phyloP scores from a whole-genome alignment of 2,113 vertebrate species.

The Sminthopsis crassicaudata region DNA sequence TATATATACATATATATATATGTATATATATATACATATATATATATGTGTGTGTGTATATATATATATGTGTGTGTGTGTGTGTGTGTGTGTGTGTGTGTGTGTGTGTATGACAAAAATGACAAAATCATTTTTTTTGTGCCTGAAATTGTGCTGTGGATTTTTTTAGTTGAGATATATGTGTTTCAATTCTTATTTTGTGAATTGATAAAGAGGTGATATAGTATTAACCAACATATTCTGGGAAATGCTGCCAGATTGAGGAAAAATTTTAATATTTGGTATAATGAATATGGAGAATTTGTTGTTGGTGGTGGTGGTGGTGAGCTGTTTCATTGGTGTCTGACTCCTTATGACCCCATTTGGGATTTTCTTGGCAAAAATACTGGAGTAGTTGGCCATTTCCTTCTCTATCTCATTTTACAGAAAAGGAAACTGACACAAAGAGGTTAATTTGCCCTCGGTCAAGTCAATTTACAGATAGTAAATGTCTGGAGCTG shows the following conservation, averaged over 20 bases:
- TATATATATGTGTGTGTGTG: too few species aligned
- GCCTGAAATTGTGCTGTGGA: constrained; percentile 25
- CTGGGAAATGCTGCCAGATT: neutral
- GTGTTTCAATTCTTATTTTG: constrained; percentile 42
- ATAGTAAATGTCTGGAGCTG: too few species aligned
- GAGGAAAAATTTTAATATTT: neutral
- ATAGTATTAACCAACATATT: neutral
- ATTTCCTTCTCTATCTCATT: too few species aligned
- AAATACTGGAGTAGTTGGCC: neutral
- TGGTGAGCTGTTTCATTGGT: neutral
- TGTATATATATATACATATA: neutral
- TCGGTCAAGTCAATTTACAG: too few species aligned
- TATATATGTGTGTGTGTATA: too few species aligned
- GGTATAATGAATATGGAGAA: neutral
- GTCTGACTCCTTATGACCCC: neutral
- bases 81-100: too few species aligned
- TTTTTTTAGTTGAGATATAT: constrained; percentile 58
- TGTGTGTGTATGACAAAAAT: constrained; percentile 9
- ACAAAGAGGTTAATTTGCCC: too few species aligned
- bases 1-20: neutral
- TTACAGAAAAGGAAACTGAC: too few species aligned
- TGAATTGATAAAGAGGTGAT: constrained; percentile 60
- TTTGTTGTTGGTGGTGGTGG: neutral
- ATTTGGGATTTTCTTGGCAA: neutral
- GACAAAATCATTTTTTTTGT: constrained; percentile 26